Base-by-base conservation (phyloP, 2,113 vertebrate genomes). In the Edolisoma coerulescens region DNA sequence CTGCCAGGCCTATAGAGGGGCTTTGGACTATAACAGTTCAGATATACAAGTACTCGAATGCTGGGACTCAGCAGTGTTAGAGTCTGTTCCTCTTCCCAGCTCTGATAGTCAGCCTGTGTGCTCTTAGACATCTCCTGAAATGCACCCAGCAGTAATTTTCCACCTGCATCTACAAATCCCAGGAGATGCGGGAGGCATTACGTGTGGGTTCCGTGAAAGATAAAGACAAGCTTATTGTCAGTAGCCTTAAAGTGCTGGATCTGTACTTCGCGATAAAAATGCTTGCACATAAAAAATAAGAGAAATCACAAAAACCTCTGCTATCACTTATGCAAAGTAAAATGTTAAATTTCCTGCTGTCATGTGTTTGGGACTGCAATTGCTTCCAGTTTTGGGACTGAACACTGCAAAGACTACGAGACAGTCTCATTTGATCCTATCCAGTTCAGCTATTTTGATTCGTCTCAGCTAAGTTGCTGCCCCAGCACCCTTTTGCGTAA, bases 141-240 rank as follows among this genome's bases (percentile, higher is more conserved):
- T 74, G 23, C 42, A 47, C 79, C 76, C 76, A 86, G 59, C 63
- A 63, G 83, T 90, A 96, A 90, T 95, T 96, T 95, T 97, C 95
- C 96, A 97, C 90, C 92, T 95, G 94, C 94, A 92, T 97, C 54
- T 50, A 54, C 64, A 89, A 73, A 67, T 52, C 41, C 47, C 24
- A 32, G 24, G 79, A 74, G 68, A 81, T 95, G 86, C 26, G 79
- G 92, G 95, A 86, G 77, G 83, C 59, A 50, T 86, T 93, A 61
- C 33, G 4, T 49, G 23, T 45, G 26, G 30, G 33, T 95, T 90
- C 76, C 33, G 2, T 84, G 83, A 30, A 86, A 83, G 35, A 41
- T 30, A 67, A 90, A 95, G 93, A 81, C 92, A 93, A 86, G 30
- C 17, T 80, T 80, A 24, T 80, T 92, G n/a, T 74, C 57, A 84